phyloP scores from a whole-genome alignment of 2,113 vertebrate genomes.

The Campylomormyrus numenius region DNA sequence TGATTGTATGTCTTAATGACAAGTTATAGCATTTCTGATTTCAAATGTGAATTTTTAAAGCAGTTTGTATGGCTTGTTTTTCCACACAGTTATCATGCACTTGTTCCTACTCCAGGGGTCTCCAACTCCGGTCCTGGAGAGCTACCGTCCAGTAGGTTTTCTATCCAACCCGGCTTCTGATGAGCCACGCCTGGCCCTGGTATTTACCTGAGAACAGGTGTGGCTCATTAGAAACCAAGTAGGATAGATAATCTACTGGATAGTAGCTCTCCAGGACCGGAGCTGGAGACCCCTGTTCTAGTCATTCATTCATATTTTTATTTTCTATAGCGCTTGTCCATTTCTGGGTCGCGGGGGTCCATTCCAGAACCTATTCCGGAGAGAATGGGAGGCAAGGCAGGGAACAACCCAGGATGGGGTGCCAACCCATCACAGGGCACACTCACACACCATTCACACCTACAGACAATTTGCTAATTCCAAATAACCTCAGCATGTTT shows the following conservation, averaged over 20 bases:
- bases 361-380: neutral
- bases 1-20: neutral
- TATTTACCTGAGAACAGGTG: too few species aligned
- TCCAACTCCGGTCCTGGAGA: too few species aligned
- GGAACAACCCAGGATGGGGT: neutral
- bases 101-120: too few species aligned
- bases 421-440: neutral
- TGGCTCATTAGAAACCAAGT: too few species aligned
- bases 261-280: too few species aligned
- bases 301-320: neutral
- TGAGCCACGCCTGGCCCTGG: too few species aligned
- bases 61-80: neutral
- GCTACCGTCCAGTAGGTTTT: too few species aligned
- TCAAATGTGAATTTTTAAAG: neutral
- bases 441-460: neutral
- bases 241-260: too few species aligned
- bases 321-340: neutral
- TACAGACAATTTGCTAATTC: neutral
- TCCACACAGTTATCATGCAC: neutral
- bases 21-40: neutral
- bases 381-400: neutral
- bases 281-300: too few species aligned
- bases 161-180: too few species aligned
- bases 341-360: neutral
- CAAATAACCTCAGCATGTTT: neutral